These are phyloP conservation scores for Heptranchias perlo DNA, from an alignment of 2,113 vertebrate genomes.

Conservation along the genomic window DNA sequence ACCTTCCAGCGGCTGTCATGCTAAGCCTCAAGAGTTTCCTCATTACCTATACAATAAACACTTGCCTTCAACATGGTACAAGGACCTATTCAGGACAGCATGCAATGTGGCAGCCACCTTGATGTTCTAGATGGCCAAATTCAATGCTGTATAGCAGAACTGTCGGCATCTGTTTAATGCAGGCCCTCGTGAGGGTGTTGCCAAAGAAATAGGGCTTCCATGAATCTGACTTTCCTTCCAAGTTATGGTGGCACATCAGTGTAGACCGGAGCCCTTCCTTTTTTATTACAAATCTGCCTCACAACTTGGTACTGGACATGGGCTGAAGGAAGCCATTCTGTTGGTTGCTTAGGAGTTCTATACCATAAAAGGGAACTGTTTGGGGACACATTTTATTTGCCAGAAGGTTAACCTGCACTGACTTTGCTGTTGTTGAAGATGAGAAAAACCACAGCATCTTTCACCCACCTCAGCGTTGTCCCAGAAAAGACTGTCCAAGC, in stretches of 20 bases:
- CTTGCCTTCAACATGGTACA: background rate
- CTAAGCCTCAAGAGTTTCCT: background rate
- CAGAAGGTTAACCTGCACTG: background rate
- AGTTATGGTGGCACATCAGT: background rate
- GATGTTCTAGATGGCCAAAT: background rate
- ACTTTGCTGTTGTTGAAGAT: background rate
- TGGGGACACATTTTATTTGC: too few relatives aligned
- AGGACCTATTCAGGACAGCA: background rate
- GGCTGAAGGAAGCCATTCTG: background rate
- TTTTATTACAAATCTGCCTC: background rate
- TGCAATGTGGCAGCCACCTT: background rate
- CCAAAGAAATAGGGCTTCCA: background rate
- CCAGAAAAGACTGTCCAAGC: background rate
- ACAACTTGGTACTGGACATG: background rate
- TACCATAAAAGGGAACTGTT: background rate
- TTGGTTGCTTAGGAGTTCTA: background rate
- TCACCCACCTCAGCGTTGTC: too few relatives aligned
- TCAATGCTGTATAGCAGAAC: background rate
- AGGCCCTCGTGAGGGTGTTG: background rate
- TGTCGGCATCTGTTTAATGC: background rate
- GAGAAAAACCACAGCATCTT: background rate
- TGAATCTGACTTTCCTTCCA: background rate
- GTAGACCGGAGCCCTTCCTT: background rate
- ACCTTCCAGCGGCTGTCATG: background rate
- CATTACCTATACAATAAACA: background rate